Evolutionary conservation across 1,140 invertebrate species (phyloP), one percentile per base, ranked within the genome.

Genomic region (Meteorus sp.): DNA sequence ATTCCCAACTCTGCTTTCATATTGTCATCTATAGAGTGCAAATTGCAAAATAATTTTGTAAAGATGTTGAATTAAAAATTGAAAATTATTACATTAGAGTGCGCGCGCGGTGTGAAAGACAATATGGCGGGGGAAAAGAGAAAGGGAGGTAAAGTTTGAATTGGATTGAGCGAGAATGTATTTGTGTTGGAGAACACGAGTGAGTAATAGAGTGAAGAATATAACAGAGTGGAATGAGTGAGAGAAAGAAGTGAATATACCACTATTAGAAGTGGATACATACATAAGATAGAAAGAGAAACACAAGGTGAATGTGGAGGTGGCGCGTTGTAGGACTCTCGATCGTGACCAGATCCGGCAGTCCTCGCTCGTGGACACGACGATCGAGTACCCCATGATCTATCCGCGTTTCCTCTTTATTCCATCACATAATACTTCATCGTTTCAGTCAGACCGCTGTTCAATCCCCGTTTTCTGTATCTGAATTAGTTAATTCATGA

Each of bases 331-430:
- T 50, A 35, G 6, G 19, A 50, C 47, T 2, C 13, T 33, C 55
- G 35, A 35, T 48, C 29, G 17, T 53, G 20, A 53, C 54, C 41
- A 56, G 45, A 48, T 35, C 31, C 20, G 44, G 31, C 45, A 57
- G 55, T 50, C 44, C 33, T 57, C 55, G 31, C 33, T 57, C 45
- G 55, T 50, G 29, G n/a, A 47, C 19, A 39, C 44, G 31, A 37
- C 25, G 43, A 56, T 56, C 45, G 45, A 33, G 43, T 47, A 3
- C n/a, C 20, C 23, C n/a, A 1, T 23, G 23, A 25, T 19, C 7
- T n/a, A n/a, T n/a, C n/a, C n/a, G 41, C 20, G 41, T 44, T 19
- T 44, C 27, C 27, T 29, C 27, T 29, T 5, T 9, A 29, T 4
- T 9, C 27, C 4, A 29, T 9, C 4, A 29, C 27, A 9, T 29